phyloP scores from a whole-genome alignment of 2,113 vertebrate species.

The Gymnobelideus leadbeateri region DNA sequence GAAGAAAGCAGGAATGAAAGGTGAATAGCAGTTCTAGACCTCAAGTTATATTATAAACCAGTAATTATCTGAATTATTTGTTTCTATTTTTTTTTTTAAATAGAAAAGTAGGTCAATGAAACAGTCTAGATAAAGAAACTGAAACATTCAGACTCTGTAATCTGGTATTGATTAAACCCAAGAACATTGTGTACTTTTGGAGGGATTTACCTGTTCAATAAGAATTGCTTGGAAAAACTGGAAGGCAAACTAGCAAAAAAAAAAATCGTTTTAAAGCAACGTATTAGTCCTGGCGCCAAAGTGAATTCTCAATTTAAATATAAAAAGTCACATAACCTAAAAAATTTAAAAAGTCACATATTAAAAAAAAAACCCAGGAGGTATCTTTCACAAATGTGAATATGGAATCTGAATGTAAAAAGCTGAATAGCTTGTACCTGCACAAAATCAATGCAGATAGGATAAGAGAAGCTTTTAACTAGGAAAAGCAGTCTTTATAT shows the following conservation, averaged over 20 bases:
- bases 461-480: background rate
- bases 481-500: background rate
- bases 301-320: background rate
- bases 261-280: background rate
- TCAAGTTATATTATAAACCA: background rate
- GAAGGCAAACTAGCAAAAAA: background rate
- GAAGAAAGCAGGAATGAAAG: background rate
- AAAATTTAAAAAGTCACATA: background rate
- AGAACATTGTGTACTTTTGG: background rate
- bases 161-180: background rate
- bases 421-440: background rate
- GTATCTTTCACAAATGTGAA: background rate
- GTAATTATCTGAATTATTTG: background rate
- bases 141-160: background rate
- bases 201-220: background rate
- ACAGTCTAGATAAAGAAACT: background rate
- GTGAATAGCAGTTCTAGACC: background rate
- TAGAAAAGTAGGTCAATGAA: background rate
- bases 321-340: background rate
- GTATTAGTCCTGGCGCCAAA: background rate
- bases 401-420: background rate
- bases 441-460: background rate
- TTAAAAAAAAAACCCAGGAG: background rate
- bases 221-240: background rate
- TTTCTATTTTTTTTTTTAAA: background rate